A percentile compares a stretch with the other conserved stretches of the same genome.
phyloP scores from a whole-genome alignment of 2,797 vertebrate species.

The Schizopygopsis pylzovi region DNA sequence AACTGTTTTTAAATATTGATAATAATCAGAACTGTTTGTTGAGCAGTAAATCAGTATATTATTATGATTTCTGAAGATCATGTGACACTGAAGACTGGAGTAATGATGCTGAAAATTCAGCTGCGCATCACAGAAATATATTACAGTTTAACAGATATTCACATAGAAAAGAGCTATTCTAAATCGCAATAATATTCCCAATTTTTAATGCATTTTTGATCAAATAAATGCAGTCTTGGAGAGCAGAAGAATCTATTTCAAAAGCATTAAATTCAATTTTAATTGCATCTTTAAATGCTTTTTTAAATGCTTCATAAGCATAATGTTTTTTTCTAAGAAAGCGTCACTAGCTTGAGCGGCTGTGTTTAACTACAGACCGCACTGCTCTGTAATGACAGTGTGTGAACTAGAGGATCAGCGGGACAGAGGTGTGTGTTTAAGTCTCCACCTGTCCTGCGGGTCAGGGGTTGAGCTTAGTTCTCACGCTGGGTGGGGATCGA shows the following conservation, averaged over 20 bases:
- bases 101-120: no score
- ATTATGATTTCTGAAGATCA: no score
- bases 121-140: no score
- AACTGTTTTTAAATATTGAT: no score
- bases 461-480: slow-evolving; percentile 20
- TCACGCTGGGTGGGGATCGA: slow-evolving; percentile 34
- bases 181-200: not conserved
- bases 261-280: not conserved
- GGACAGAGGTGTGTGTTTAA: slow-evolving; percentile 32
- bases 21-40: no score
- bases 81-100: no score
- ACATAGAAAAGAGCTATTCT: no score
- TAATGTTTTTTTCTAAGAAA: not conserved
- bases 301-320: not conserved
- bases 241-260: not conserved
- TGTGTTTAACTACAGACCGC: not conserved
- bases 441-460: slow-evolving; percentile 34
- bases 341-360: not conserved
- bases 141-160: not conserved
- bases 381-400: slow-evolving; percentile 1
- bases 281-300: not conserved
- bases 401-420: not conserved
- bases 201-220: not conserved
- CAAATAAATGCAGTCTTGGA: not conserved
- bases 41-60: no score